Conservation (phyloP, 2,888 invertebrate species). For the Lepidonotus clava region DNA sequence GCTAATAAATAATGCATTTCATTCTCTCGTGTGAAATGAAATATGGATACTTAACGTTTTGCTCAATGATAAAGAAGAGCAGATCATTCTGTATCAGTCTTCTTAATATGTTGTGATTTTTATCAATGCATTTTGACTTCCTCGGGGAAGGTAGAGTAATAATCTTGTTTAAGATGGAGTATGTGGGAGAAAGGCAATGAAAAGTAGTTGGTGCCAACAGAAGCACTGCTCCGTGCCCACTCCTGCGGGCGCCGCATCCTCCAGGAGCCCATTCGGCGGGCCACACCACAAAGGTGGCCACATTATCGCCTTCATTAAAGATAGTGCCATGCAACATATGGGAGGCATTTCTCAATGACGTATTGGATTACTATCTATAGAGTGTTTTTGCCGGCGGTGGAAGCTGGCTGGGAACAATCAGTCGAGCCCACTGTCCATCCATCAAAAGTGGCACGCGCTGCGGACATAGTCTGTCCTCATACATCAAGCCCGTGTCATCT, state of each 20-base stretch:
- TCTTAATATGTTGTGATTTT: too few relatives aligned
- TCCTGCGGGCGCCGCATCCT: background rate
- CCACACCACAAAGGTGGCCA: background rate
- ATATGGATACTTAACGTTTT: too few relatives aligned
- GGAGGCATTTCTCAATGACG: constrained; percentile 48
- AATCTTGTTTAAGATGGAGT: constrained; percentile 8
- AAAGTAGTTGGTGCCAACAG: background rate
- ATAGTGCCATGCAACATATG: constrained; percentile 35
- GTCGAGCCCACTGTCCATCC: constrained; percentile 34
- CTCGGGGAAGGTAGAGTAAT: too few relatives aligned
- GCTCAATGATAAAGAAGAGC: too few relatives aligned
- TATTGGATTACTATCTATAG: constrained; percentile 48
- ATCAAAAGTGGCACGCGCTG: constrained; percentile 17
- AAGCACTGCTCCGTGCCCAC: background rate
- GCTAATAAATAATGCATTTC: too few relatives aligned
- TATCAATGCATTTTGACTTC: too few relatives aligned
- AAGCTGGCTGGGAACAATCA: constrained; percentile 29
- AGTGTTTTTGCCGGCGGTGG: constrained; percentile 10
- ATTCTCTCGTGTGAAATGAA: too few relatives aligned
- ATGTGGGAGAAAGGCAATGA: background rate
- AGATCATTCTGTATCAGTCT: too few relatives aligned
- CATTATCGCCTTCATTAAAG: constrained; percentile 44
- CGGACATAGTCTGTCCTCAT: constrained; percentile 36
- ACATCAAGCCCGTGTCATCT: constrained; percentile 29
- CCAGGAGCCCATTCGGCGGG: background rate